Percentiles rank a stretch among this genome's conserved stretches.
Evolutionary conservation across 2,113 vertebrate genomes (phyloP).

Genomic region (Edolisoma coerulescens): DNA sequence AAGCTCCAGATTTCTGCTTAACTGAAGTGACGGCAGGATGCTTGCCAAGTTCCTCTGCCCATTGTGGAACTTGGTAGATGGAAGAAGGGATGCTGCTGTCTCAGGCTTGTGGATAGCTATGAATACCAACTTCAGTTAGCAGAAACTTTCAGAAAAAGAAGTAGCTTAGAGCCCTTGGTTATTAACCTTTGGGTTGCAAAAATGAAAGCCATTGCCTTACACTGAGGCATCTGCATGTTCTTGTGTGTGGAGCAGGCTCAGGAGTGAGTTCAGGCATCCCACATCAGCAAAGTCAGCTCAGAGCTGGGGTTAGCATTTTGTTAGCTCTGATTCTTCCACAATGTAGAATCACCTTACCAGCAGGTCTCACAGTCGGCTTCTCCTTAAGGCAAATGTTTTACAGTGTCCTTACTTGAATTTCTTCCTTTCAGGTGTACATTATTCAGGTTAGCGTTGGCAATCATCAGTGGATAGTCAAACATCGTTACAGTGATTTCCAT

Average conservation of each 20-base stretch:
- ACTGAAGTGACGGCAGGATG: neutral
- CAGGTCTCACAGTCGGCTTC: neutral
- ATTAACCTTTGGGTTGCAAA: neutral
- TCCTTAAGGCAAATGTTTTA: neutral
- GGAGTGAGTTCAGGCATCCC: neutral
- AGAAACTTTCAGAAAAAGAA: neutral
- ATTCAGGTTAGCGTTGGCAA: slow-evolving; percentile 87
- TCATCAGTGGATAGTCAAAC: slow-evolving; percentile 92
- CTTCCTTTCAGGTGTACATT: slow-evolving; percentile 86
- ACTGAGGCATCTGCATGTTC: neutral
- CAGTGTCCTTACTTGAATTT: neutral
- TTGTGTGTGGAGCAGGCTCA: neutral
- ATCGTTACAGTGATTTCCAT: slow-evolving; percentile 96
- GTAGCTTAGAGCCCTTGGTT: neutral
- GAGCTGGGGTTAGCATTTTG: neutral
- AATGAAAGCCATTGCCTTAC: neutral
- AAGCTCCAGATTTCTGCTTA: neutral
- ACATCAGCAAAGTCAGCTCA: neutral
- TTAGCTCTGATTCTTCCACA: neutral
- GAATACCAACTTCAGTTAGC: neutral
- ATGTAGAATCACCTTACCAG: neutral
- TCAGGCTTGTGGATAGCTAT: neutral
- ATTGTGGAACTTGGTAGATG: neutral
- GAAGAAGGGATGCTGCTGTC: neutral
- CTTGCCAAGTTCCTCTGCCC: neutral